Percentiles rank a stretch among this genome's conserved stretches.
Conservation (phyloP, 2,888 invertebrate species). For the Athrips mouffetella region DNA sequence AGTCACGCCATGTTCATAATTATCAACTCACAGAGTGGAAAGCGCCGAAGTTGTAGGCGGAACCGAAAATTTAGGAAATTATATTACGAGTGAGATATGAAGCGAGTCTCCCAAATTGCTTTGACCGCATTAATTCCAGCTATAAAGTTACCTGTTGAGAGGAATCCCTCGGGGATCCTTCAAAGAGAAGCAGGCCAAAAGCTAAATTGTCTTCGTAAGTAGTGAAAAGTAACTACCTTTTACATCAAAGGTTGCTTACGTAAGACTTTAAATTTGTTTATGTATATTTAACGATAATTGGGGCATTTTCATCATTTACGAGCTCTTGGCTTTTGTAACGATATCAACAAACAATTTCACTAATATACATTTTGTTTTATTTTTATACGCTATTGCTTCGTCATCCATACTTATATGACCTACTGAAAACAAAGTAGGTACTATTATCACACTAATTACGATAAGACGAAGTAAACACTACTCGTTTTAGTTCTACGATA, state of each 20-base stretch:
- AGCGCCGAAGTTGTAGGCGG: slow-evolving; percentile 10
- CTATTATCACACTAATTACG: slow-evolving; percentile 11
- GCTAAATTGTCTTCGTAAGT: slow-evolving; percentile 59
- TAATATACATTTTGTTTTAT: too few relatives aligned
- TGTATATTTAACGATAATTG: neutral
- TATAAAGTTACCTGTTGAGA: slow-evolving; percentile 67
- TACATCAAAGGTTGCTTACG: slow-evolving; percentile 45
- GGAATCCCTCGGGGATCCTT: slow-evolving; percentile 43
- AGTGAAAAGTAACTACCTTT: slow-evolving; percentile 33
- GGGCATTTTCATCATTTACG: neutral
- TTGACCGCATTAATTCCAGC: slow-evolving; percentile 61
- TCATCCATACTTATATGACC: neutral
- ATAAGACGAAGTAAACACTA: slow-evolving; percentile 26
- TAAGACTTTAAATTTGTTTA: slow-evolving; percentile 23
- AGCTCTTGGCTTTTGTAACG: too few relatives aligned
- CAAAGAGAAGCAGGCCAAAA: slow-evolving; percentile 53
- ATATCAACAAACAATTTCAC: too few relatives aligned
- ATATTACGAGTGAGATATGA: slow-evolving; percentile 47
- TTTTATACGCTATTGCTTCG: too few relatives aligned
- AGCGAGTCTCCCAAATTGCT: slow-evolving; percentile 52
- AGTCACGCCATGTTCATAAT: too few relatives aligned
- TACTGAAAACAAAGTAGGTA: neutral
- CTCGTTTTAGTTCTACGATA: slow-evolving; percentile 25
- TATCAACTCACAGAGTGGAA: slow-evolving; percentile 9
- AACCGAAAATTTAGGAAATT: slow-evolving; percentile 32